Evolutionary conservation across 2,113 vertebrate species (phyloP).

Genomic region (Grammatotria lemairii): DNA sequence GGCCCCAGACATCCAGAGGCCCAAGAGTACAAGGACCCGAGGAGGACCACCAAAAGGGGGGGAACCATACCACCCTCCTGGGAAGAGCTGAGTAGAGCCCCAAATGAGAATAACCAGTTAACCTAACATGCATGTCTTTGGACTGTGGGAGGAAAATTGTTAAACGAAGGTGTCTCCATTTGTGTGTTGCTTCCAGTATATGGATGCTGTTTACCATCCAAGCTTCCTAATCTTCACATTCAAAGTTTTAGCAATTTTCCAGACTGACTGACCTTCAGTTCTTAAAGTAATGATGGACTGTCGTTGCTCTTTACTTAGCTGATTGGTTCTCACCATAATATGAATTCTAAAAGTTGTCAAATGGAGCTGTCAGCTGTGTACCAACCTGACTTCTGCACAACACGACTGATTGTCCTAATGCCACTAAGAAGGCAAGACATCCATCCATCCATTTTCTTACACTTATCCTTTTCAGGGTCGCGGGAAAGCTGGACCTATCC

Average conservation of each 20-base stretch:
- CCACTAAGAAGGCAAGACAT: not conserved
- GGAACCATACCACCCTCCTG: no score
- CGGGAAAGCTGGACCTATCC: not conserved
- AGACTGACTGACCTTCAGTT: not conserved
- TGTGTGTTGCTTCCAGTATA: not conserved
- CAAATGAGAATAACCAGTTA: not conserved
- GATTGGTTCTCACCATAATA: not conserved
- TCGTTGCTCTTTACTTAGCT: not conserved
- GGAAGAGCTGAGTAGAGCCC: no score
- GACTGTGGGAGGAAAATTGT: not conserved
- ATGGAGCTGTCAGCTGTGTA: not conserved
- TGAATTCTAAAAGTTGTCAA: not conserved
- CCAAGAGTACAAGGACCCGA: no score
- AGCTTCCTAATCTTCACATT: not conserved
- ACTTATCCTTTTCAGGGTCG: not conserved
- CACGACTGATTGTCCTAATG: not conserved
- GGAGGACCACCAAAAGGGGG: no score
- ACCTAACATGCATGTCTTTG: not conserved
- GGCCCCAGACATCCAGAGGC: no score
- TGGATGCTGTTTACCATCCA: not conserved
- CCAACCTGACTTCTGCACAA: not conserved
- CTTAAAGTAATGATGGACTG: not conserved
- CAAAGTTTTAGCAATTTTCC: not conserved
- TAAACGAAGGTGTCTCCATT: not conserved
- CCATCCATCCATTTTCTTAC: not conserved